Base-by-base conservation (phyloP, 2,113 vertebrate genomes). In the Sinocyclocheilus anshuiensis region DNA sequence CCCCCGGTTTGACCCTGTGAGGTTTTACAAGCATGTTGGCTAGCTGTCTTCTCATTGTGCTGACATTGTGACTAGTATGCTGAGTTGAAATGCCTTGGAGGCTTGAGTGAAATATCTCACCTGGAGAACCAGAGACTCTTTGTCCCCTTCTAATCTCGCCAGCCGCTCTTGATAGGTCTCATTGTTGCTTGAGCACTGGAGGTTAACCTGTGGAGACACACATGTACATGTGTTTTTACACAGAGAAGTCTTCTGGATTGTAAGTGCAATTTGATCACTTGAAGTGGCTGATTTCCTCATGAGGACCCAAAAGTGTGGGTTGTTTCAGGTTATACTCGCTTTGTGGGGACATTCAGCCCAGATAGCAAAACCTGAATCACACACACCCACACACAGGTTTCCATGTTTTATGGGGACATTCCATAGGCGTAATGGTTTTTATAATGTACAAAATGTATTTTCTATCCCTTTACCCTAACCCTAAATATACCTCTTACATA, bases 111-210 rank as follows among this genome's bases (percentile, higher is more conserved):
- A 77, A 81, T 29, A 5, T 67, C 79, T 89, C 45, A 97, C 96
- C 96, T 97, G 96, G 76, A 97, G 91, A 90, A 97, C 96, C 89
- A 97, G 94, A 0, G 96, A 97, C 83, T 97, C 96, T 90, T 96
- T 96, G 89, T 97, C 96, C 2, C 96, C 96, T 92, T 97, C 96
- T 94, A 97, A 92, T 89, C 95, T 94, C 39, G 94, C 91, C 93
- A 97, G 26, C 79, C 96, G 94, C 83, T 97, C 96, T 86, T 97
- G 96, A 76, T 96, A 96, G 36, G 94, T 96, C 92, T 97, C 96
- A 94, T 96, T 96, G 90, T 92, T 95, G 59, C 90, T 88, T 77
- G 94, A 88, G 78, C 93, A 72, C 79, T 94, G 94, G 79, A 93
- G 94, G 92, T 94, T 96, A 86, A 92, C 95, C 95, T 97, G 94